Evolutionary conservation across 2,113 vertebrate species (phyloP).

Genomic region (Dromas ardeola): DNA sequence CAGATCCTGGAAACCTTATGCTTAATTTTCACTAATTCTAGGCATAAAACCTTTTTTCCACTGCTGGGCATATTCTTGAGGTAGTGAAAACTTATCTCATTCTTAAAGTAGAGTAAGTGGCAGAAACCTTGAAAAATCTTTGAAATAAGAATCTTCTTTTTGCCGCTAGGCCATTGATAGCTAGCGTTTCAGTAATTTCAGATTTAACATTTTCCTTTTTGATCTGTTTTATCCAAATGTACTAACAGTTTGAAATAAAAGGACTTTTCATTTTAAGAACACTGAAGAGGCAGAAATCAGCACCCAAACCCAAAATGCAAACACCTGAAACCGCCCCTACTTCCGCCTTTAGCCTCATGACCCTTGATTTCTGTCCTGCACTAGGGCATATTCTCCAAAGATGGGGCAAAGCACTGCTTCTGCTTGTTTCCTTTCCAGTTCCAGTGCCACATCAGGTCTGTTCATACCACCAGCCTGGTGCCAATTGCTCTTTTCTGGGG

Average conservation of each 20-base stretch:
- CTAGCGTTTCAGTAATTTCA: background rate
- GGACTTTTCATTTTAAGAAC: background rate
- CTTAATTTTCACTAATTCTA: background rate
- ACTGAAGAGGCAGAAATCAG: background rate
- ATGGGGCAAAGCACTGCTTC: background rate
- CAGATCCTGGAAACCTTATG: background rate
- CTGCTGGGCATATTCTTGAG: background rate
- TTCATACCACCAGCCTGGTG: background rate
- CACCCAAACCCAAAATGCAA: background rate
- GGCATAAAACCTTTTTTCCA: background rate
- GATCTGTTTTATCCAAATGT: background rate
- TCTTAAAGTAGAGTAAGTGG: background rate
- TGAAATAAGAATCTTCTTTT: background rate
- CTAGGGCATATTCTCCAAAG: background rate
- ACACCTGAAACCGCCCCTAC: background rate
- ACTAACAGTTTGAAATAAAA: background rate
- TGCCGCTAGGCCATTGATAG: background rate
- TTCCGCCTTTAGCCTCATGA: background rate
- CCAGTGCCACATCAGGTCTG: background rate
- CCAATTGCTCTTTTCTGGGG: background rate
- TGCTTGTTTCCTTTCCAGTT: background rate
- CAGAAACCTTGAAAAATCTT: background rate
- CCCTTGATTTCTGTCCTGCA: background rate
- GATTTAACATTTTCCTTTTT: background rate
- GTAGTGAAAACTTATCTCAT: background rate